phyloP scores from a whole-genome alignment of 1,140 invertebrate species.

The Linepithema humile region DNA sequence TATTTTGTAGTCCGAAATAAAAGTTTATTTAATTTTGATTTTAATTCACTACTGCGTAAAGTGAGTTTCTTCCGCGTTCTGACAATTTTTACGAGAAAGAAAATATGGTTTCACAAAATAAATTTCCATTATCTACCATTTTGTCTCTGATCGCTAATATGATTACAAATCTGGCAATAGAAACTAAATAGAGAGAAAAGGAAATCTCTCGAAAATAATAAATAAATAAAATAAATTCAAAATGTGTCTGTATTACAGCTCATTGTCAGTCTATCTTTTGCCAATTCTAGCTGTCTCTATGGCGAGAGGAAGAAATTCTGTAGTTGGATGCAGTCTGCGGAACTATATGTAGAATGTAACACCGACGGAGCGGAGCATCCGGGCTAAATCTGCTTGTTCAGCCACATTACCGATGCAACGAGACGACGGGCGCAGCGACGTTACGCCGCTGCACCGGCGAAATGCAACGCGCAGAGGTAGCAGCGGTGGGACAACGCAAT shows the following conservation, averaged over 20 bases:
- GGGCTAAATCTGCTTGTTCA: slow-evolving; percentile 45
- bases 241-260: too few species aligned
- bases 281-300: background rate
- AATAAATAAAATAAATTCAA: too few species aligned
- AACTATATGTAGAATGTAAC: background rate
- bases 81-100: background rate
- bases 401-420: slow-evolving; percentile 40
- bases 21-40: too few species aligned
- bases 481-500: slow-evolving; percentile 19
- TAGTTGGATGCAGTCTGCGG: background rate
- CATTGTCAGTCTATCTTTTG: background rate
- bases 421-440: slow-evolving; percentile 23
- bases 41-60: too few species aligned
- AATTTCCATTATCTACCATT: background rate
- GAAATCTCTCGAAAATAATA: too few species aligned
- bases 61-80: background rate
- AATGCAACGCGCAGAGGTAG: slow-evolving; percentile 25
- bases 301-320: background rate
- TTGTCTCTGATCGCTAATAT: background rate
- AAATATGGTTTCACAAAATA: background rate
- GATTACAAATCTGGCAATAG: too few species aligned
- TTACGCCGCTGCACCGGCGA: slow-evolving; percentile 10
- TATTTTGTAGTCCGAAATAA: background rate
- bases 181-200: too few species aligned
- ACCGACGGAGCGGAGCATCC: background rate